phyloP scores from a whole-genome alignment of 2,113 vertebrate genomes.

The Saccopteryx bilineata region DNA sequence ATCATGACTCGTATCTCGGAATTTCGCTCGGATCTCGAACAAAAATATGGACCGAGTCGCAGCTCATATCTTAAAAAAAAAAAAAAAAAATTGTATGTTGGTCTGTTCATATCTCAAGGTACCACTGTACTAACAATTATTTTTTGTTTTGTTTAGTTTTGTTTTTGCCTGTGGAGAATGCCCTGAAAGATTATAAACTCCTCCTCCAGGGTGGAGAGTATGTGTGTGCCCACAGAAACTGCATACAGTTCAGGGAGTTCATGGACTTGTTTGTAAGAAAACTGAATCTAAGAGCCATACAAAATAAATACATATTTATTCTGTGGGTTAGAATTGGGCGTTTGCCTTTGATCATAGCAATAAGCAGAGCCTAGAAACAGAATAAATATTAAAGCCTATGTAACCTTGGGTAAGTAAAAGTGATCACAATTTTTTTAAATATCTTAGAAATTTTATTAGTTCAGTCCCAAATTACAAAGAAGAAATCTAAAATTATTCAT shows the following conservation, averaged over 20 bases:
- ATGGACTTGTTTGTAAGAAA: background rate
- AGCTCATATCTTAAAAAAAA: too few relatives aligned
- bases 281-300: background rate
- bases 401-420: background rate
- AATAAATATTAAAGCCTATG: slow-evolving; percentile 15
- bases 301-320: slow-evolving; percentile 23
- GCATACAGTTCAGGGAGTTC: background rate
- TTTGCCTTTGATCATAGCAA: slow-evolving; percentile 8
- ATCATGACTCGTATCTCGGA: too few relatives aligned
- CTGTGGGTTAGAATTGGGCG: background rate
- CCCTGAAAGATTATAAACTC: slow-evolving; percentile 28
- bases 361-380: background rate
- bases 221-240: background rate
- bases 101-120: too few relatives aligned
- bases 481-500: slow-evolving; percentile 26
- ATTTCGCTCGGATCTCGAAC: too few relatives aligned
- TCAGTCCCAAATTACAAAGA: slow-evolving; percentile 7
- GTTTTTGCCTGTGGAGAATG: background rate
- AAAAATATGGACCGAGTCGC: too few relatives aligned
- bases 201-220: background rate
- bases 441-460: slow-evolving; percentile 39
- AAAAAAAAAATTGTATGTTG: too few relatives aligned
- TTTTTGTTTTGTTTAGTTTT: background rate
- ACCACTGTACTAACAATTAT: background rate
- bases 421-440: slow-evolving; percentile 29